phyloP scores from a whole-genome alignment of 2,113 vertebrate genomes.

The Calcarius ornatus region DNA sequence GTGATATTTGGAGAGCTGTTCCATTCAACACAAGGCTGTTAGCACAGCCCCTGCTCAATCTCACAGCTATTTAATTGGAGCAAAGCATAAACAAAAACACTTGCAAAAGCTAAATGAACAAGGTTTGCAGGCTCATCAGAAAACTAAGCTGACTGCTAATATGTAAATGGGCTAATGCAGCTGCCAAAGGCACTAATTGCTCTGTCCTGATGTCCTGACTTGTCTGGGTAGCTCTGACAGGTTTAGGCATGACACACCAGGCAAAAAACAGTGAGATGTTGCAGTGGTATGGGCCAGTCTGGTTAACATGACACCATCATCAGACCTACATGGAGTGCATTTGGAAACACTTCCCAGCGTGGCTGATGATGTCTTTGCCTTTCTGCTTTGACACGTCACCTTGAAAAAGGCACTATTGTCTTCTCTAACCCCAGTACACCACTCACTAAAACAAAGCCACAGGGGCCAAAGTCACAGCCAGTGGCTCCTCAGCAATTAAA shows the following conservation, averaged over 20 bases:
- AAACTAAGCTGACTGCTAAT: background rate
- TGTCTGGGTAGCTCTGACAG: background rate
- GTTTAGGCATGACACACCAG: background rate
- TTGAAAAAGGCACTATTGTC: background rate
- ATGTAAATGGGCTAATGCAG: background rate
- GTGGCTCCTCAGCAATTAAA: background rate
- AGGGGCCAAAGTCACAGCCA: background rate
- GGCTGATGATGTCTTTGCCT: background rate
- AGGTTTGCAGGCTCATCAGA: constrained; percentile 35
- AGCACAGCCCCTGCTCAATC: background rate
- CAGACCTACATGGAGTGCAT: background rate
- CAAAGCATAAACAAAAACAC: constrained; percentile 31
- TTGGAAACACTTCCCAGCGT: background rate
- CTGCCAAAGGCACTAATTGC: constrained; percentile 3
- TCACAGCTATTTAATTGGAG: constrained; percentile 21
- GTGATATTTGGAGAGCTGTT: background rate
- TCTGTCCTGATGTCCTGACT: background rate
- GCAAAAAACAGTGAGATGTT: background rate
- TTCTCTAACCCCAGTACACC: background rate
- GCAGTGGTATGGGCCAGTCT: background rate
- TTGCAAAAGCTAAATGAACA: background rate
- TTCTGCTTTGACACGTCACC: background rate
- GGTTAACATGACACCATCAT: background rate
- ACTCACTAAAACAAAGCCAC: background rate
- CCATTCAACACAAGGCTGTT: background rate